phyloP scores from a whole-genome alignment of 2,797 vertebrate species.

The Macrochelys suwanniensis region DNA sequence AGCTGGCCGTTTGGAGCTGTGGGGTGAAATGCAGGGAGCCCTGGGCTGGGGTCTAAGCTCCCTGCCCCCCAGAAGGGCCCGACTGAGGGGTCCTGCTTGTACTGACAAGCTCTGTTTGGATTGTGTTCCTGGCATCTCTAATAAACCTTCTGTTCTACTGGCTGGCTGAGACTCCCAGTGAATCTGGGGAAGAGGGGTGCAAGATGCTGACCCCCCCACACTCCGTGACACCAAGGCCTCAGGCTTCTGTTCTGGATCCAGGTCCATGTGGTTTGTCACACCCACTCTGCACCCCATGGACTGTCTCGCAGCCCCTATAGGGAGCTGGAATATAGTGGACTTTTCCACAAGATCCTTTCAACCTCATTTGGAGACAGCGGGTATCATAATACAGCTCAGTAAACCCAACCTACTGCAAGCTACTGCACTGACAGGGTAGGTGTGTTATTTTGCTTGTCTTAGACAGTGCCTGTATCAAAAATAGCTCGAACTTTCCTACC shows the following conservation, averaged over 20 bases:
- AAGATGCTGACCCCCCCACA: no score
- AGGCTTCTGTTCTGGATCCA: neutral
- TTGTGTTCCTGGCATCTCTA: no score
- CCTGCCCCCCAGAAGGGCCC: no score
- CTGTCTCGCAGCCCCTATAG: neutral
- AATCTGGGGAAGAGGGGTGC: no score
- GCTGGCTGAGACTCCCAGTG: no score
- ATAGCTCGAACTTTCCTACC: neutral
- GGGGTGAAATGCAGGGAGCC: no score
- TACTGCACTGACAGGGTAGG: neutral
- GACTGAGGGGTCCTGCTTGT: no score
- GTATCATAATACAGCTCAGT: neutral
- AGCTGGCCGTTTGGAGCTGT: no score
- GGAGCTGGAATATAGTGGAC: neutral
- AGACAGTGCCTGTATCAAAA: neutral
- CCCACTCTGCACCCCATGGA: neutral
- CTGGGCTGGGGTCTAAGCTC: no score
- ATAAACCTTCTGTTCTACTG: no score
- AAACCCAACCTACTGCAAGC: neutral
- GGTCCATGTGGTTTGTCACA: neutral
- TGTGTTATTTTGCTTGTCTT: neutral
- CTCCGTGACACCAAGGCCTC: neutral
- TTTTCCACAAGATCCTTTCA: neutral
- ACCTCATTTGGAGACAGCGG: neutral
- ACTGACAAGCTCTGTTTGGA: no score